These are phyloP conservation scores for Argyresthia albistria DNA, from an alignment of 2,888 invertebrate genomes.

Conservation along the genomic window DNA sequence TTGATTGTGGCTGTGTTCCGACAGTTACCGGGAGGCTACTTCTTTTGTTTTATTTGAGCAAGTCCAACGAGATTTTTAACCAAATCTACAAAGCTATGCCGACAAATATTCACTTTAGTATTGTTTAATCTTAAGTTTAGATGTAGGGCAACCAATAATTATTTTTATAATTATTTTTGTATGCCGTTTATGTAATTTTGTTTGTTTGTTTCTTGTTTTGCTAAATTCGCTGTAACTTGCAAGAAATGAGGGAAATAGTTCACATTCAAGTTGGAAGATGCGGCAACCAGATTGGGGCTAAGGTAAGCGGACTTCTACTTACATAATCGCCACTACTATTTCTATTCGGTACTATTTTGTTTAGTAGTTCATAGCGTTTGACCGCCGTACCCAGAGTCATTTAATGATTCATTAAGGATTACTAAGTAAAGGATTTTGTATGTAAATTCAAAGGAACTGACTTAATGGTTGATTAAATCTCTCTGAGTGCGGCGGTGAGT, in stretches of 20 bases:
- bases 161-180: constrained; percentile 22
- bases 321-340: too few species aligned
- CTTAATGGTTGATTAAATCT: too few species aligned
- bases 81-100: constrained; percentile 18
- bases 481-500: too few species aligned
- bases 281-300: constrained; percentile 81
- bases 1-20: too few species aligned
- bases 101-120: constrained; percentile 15
- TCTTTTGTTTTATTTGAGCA: constrained; percentile 9
- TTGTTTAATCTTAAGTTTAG: constrained; percentile 10
- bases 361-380: too few species aligned
- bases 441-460: too few species aligned
- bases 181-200: constrained; percentile 18
- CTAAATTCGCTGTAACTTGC: constrained; percentile 33
- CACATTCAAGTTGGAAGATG: constrained; percentile 77
- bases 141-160: constrained; percentile 31
- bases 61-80: neutral
- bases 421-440: too few species aligned
- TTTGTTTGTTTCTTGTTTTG: constrained; percentile 22
- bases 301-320: constrained; percentile 72
- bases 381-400: too few species aligned
- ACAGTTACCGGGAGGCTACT: neutral
- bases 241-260: constrained; percentile 87
- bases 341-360: too few species aligned
- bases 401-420: too few species aligned